These are phyloP conservation scores for Chloroceryle amazona DNA, from an alignment of 2,797 vertebrate species.

Conservation along the genomic window DNA sequence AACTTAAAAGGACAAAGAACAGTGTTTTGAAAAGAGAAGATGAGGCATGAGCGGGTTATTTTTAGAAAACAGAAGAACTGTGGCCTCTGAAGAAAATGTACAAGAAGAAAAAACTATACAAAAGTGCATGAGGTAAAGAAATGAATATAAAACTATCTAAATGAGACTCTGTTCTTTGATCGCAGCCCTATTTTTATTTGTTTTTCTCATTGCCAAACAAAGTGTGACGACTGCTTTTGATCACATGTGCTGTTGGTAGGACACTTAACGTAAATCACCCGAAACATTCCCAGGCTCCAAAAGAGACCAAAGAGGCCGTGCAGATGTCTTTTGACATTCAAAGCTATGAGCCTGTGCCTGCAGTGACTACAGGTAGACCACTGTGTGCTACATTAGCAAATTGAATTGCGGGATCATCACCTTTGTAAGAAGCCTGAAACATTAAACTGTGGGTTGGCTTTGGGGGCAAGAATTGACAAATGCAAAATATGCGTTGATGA, in stretches of 20 bases:
- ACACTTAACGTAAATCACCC: background rate
- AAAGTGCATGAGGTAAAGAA: slow-evolving; percentile 4
- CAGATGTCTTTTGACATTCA: slow-evolving; percentile 1
- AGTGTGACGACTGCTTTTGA: slow-evolving; percentile 17
- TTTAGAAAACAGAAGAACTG: slow-evolving; percentile 3
- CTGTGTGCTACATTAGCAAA: background rate
- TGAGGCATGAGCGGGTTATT: background rate
- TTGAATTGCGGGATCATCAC: slow-evolving; percentile 9
- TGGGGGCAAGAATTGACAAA: background rate
- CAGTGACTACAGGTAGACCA: background rate
- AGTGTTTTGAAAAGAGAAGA: background rate
- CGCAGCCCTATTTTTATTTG: background rate
- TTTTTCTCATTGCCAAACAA: background rate
- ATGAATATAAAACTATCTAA: background rate
- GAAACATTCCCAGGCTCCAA: background rate
- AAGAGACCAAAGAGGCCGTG: background rate
- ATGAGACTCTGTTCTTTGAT: background rate
- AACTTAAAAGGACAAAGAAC: background rate
- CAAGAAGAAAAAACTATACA: background rate
- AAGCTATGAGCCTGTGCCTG: background rate
- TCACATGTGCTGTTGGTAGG: background rate
- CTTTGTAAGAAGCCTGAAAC: slow-evolving; percentile 14
- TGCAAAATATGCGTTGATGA: background rate
- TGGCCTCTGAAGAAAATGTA: background rate
- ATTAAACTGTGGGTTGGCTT: background rate